Evolutionary conservation across 1,140 invertebrate species (phyloP).

Genomic region (Drosophila ambigua): DNA sequence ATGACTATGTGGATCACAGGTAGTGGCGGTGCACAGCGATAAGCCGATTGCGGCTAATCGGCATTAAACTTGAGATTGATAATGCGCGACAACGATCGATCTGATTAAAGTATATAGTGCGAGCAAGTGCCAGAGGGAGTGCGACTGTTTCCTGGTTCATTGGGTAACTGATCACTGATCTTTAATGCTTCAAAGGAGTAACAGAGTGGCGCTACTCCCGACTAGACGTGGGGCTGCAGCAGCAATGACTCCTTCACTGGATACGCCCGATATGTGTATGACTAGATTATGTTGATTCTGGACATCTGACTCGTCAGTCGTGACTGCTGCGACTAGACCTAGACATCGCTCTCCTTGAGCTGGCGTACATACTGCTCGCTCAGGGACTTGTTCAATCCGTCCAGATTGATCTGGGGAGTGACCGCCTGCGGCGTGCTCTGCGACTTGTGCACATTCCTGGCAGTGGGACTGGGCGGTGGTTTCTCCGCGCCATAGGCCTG

Average conservation of each 20-base stretch:
- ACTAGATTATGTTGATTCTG: slow-evolving; percentile 69
- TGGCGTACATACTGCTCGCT: slow-evolving; percentile 80
- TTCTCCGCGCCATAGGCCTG: slow-evolving; percentile 46
- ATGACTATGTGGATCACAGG: slow-evolving; percentile 64
- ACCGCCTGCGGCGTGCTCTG: slow-evolving; percentile 74
- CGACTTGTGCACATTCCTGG: slow-evolving; percentile 65
- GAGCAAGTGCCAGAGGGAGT: neutral
- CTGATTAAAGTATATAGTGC: slow-evolving; percentile 18
- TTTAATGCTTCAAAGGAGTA: too few relatives aligned
- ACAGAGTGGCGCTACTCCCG: too few relatives aligned
- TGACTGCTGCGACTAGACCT: slow-evolving; percentile 12
- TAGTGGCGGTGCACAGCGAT: slow-evolving; percentile 23
- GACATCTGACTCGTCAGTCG: slow-evolving; percentile 25
- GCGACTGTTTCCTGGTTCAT: too few relatives aligned
- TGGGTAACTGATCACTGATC: too few relatives aligned
- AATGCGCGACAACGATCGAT: slow-evolving; percentile 11
- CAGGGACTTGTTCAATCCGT: slow-evolving; percentile 70
- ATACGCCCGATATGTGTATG: slow-evolving; percentile 14
- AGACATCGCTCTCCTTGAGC: slow-evolving; percentile 77
- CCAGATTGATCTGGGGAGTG: slow-evolving; percentile 8
- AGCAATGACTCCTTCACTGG: neutral
- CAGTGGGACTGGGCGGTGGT: slow-evolving; percentile 57
- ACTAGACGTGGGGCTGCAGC: too few relatives aligned
- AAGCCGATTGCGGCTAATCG: slow-evolving; percentile 17
- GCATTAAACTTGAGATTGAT: neutral